Evolutionary conservation across 2,113 vertebrate species (phyloP).

Genomic region (Lates calcarifer): DNA sequence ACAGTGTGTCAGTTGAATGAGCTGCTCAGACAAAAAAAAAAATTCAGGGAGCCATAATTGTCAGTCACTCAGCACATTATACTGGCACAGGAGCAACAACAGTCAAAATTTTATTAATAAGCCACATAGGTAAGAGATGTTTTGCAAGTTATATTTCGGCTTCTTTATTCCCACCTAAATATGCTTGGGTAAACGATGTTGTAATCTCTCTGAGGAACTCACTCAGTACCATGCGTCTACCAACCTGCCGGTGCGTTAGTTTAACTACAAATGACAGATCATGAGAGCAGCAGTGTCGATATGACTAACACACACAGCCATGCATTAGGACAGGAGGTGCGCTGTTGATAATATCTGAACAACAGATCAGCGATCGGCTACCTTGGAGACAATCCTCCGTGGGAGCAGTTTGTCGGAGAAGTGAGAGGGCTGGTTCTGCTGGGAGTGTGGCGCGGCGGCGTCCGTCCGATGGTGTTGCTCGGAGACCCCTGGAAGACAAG

Average conservation of each 20-base stretch:
- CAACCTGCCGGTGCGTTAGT: not conserved
- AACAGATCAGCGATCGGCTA: slow-evolving; percentile 67
- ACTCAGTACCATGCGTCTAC: slow-evolving; percentile 2
- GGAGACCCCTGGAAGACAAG: slow-evolving; percentile 90
- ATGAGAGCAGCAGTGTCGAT: not conserved
- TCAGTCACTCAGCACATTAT: too few species aligned
- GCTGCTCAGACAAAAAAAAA: slow-evolving; percentile 29
- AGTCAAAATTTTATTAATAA: not conserved
- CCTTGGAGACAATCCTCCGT: slow-evolving; percentile 98
- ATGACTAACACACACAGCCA: slow-evolving; percentile 9
- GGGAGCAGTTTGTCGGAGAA: slow-evolving; percentile 97
- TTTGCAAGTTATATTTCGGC: too few species aligned
- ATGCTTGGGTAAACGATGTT: not conserved
- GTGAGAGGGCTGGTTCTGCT: slow-evolving; percentile 97
- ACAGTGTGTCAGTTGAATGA: slow-evolving; percentile 14
- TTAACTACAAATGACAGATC: not conserved
- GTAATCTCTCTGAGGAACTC: slow-evolving; percentile 37
- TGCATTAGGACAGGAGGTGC: slow-evolving; percentile 6
- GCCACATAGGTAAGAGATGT: too few species aligned
- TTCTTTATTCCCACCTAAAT: not conserved
- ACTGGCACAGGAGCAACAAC: too few species aligned
- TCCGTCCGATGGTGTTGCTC: slow-evolving; percentile 95
- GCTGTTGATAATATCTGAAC: not conserved
- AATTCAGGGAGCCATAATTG: not conserved
- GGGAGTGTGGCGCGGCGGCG: slow-evolving; percentile 90